Percentiles rank a stretch among this genome's conserved stretches.
phyloP scores from a whole-genome alignment of 2,797 vertebrate species.

The Lepilemur septentrionalis region DNA sequence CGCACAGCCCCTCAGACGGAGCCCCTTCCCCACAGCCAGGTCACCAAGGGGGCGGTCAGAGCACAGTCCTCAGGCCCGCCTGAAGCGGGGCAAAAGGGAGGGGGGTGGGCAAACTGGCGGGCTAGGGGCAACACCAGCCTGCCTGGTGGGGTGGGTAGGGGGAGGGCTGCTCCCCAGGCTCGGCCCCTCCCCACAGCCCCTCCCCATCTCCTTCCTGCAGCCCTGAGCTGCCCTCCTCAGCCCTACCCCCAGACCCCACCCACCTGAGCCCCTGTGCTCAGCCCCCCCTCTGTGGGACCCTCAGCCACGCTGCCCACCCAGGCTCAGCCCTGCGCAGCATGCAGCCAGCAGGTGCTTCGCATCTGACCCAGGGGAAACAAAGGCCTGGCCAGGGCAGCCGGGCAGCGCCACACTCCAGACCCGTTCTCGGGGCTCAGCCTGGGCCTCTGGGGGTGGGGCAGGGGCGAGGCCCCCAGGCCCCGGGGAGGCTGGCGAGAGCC shows the following conservation, averaged over 20 bases:
- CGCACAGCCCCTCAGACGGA: too few species aligned
- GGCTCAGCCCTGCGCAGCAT: too few species aligned
- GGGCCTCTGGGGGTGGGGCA: background rate
- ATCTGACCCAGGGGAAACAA: too few species aligned
- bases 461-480: background rate
- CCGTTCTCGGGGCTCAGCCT: background rate
- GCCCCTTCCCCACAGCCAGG: background rate
- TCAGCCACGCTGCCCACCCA: accelerated
- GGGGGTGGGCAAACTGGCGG: background rate
- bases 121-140: background rate
- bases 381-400: background rate
- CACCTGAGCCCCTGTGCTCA: background rate
- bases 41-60: background rate
- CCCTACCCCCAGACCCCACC: background rate
- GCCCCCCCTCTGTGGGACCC: too few species aligned
- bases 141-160: too few species aligned
- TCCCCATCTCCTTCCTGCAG: too few species aligned
- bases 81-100: too few species aligned
- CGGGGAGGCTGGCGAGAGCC: background rate
- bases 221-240: background rate
- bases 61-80: background rate
- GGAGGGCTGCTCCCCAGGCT: background rate
- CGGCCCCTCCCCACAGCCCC: background rate
- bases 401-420: background rate
- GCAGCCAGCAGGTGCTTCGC: background rate